Evolutionary conservation across 1,140 invertebrate genomes (phyloP).

Genomic region (Macrocentrus cingulum): DNA sequence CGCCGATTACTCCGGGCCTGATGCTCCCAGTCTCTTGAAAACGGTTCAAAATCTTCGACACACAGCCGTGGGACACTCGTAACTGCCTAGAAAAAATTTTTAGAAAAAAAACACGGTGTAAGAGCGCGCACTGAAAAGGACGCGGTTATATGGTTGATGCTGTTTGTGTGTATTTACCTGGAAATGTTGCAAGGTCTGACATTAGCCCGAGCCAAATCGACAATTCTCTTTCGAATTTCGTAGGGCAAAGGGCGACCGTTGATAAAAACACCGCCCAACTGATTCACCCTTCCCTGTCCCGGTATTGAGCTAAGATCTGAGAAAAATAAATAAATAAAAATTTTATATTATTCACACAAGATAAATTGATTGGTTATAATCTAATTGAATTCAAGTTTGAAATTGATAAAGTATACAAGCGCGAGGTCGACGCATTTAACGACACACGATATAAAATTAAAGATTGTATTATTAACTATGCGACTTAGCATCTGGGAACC

Average conservation of each 20-base stretch:
- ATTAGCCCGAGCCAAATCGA: conserved; percentile 79
- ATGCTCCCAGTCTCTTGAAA: conserved; percentile 84
- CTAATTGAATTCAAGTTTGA: no score
- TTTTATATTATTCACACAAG: no score
- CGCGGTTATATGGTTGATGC: no score
- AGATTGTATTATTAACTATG: no score
- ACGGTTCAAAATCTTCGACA: conserved; percentile 80
- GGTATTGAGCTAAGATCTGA: conserved; percentile 54
- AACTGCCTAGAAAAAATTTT: conserved; percentile 64
- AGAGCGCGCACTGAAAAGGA: no score
- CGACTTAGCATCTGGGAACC: no score
- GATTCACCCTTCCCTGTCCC: conserved; percentile 81
- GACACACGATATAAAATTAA: no score
- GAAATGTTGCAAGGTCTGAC: conserved; percentile 81
- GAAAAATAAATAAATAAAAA: conserved; percentile 24
- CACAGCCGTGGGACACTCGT: conserved; percentile 80
- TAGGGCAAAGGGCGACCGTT: conserved; percentile 79
- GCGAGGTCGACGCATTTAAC: no score
- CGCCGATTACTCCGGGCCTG: conserved; percentile 79
- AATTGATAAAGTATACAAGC: no score
- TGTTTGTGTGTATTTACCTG: conserved; percentile 46
- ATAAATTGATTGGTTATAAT: no score
- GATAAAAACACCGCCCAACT: no score
- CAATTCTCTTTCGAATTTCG: conserved; percentile 76
- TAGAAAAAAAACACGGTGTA: conserved; percentile 7